Base-by-base conservation (phyloP, 2,888 invertebrate genomes). In the Acronicta leporina region DNA sequence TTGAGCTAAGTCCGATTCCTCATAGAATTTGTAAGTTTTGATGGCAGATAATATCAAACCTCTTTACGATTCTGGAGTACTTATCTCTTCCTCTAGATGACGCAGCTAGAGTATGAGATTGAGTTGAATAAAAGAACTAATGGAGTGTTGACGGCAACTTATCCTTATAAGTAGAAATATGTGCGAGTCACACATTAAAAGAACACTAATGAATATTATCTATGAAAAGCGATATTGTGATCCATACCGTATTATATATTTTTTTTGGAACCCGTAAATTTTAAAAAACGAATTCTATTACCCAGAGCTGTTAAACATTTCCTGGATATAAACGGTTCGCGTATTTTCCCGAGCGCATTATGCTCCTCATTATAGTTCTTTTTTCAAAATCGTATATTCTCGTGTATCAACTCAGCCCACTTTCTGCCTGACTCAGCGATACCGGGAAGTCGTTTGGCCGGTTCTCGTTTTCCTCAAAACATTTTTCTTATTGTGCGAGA, bases 361-460 rank as follows among this genome's bases (percentile, higher is more conserved):
- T 5, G 10, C 10, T 44, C 33, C 47, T n/a, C 41, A 27, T 35
- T 47, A 56, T 15, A 33, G 25, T 43, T 44, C 5, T 56, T 55
- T 69, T 73, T 60, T 51, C 7, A 7, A 59, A 47, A 56, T 44
- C 50, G 44, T 33, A 49, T 49, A 69, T 62, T 67, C 55, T 61
- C 63, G 57, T 58, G 51, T 50, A 51, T 58, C 65, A 64, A 75
- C 75, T 72, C 48, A 47, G 58, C 66, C 66, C 66, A 63, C 62
- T 76, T 72, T 79, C 76, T 68, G 72, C 27, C 66, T 86, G 83
- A 86, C 52, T 85, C 85, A 85, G 46, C 72, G 47, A 53, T 85
- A 81, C 78, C 10, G 48, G 68, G 82, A 85, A 85, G 73, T 58
- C 61, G 80, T 75, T 75, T 30, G 42, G 46, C 63, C 42, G 60